Base-by-base conservation (phyloP, 2,113 vertebrate species). In the Alethe castanea region DNA sequence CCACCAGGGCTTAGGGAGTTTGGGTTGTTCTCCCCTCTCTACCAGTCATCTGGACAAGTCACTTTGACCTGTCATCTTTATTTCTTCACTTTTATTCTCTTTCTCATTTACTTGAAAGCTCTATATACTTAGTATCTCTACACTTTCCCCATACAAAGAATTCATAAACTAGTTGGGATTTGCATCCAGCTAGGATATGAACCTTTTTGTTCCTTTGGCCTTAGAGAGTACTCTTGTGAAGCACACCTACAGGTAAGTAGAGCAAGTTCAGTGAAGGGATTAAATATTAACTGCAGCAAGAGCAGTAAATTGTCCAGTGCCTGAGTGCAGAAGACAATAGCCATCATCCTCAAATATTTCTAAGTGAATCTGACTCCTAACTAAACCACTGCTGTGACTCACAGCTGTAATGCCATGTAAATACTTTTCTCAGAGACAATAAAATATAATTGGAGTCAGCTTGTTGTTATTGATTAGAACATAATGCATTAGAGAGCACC, bases 391-490 rank as follows among this genome's bases (percentile, higher is more conserved):
- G 71, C 72, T 79, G 56, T 52, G 80, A 82, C 78, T 94, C 88
- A 64, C 88, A 71, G 72, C 61, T 70, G 62, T 86, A 86, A 81
- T 54, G 47, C 74, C 66, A 26, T 42, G 79, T 78, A 96, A 96
- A 91, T 86, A 71, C 53, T 65, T 83, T 79, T 65, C 57, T 73
- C 77, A 72, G 65, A 83, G 57, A 86, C 92, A 92, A 93, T 95
- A 79, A 92, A 91, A 81, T 44, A 36, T 80, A 94, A 92, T 83
- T 72, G 54, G 88, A 94, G 20, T 54, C 84, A 88, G 90, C 33
- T 82, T 93, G 79, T 60, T 84, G 17, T 50, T 92, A 92, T 96
- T 92, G 96, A 96, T 88, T 86, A 71, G 67, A 90, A 88, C 52
- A 64, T 66, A 84, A 74, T 72, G 66, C 53, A 78, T 83, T 78